Percentiles rank a stretch among this genome's conserved stretches.
Evolutionary conservation across 2,888 invertebrate genomes (phyloP).

Genomic region (Eilema depressum): DNA sequence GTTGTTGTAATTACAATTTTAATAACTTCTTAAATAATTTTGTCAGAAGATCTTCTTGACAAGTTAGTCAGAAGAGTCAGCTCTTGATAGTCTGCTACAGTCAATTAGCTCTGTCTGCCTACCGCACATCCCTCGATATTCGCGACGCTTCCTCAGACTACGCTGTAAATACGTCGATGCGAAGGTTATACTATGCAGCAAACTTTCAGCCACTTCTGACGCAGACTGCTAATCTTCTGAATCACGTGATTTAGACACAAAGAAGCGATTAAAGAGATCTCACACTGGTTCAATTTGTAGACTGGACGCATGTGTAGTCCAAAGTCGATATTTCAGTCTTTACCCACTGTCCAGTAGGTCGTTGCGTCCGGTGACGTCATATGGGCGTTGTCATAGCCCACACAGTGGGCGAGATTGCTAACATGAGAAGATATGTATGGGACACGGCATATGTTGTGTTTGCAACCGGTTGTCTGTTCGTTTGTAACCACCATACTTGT

Average conservation of each 20-base stretch:
- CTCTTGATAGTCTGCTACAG: constrained; percentile 2
- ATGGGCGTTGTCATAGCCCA: background rate
- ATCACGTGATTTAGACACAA: background rate
- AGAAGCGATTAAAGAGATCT: background rate
- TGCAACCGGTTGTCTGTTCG: constrained; percentile 34
- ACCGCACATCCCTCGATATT: background rate
- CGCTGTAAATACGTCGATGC: background rate
- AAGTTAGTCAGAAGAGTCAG: background rate
- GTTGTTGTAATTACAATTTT: background rate
- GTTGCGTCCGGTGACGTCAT: background rate
- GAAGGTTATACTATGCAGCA: background rate
- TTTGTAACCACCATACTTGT: constrained; percentile 64
- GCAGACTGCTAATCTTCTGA: constrained; percentile 9
- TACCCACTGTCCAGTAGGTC: background rate
- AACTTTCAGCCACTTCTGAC: constrained; percentile 10
- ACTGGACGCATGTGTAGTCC: background rate
- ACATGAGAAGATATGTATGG: background rate
- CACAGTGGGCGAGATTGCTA: background rate
- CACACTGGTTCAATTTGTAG: background rate
- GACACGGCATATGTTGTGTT: constrained; percentile 1
- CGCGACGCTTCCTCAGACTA: background rate
- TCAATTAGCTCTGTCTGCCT: background rate
- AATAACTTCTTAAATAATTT: background rate
- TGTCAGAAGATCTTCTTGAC: background rate
- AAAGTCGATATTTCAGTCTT: constrained; percentile 5